A percentile compares a stretch with the other conserved stretches of the same genome.
phyloP scores from a whole-genome alignment of 1,140 invertebrate genomes.

The Cheumatopsyche charites region DNA sequence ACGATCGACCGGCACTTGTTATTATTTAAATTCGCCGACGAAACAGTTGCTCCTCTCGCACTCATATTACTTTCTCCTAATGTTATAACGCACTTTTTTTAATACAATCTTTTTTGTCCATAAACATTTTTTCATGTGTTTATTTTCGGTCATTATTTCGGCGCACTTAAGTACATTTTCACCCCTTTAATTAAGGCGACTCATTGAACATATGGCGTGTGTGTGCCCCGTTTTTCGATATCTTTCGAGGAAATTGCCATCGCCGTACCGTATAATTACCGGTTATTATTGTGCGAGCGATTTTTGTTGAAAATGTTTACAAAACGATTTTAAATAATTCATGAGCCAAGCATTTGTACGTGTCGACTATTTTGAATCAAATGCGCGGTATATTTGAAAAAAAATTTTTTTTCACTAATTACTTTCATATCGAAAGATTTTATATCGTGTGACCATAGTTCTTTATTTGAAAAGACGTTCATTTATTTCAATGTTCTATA shows the following conservation, averaged over 20 bases:
- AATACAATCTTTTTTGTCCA: background rate
- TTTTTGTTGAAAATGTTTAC: constrained; percentile 4
- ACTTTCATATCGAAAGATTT: no score
- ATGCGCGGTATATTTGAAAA: constrained; percentile 9
- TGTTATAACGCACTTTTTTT: background rate
- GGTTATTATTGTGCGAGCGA: constrained; percentile 7
- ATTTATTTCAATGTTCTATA: no score
- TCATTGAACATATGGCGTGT: constrained; percentile 31
- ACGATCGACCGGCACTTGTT: constrained; percentile 27
- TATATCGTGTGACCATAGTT: no score
- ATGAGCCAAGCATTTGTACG: background rate
- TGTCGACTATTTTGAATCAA: constrained; percentile 3
- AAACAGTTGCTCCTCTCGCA: constrained; percentile 7
- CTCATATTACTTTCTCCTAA: constrained; percentile 21
- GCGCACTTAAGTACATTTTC: constrained; percentile 13
- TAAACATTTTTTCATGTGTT: constrained; percentile 1
- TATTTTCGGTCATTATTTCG: background rate
- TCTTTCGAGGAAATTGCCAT: constrained; percentile 18
- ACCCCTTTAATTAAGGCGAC: constrained; percentile 26
- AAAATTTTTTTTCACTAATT: no score
- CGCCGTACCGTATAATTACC: constrained; percentile 15
- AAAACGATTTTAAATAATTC: constrained; percentile 23
- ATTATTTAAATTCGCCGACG: constrained; percentile 29
- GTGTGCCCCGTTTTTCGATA: constrained; percentile 10
- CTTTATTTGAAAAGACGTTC: no score